Conservation (phyloP, 2,888 invertebrate genomes). For the Esperia sulphurella region DNA sequence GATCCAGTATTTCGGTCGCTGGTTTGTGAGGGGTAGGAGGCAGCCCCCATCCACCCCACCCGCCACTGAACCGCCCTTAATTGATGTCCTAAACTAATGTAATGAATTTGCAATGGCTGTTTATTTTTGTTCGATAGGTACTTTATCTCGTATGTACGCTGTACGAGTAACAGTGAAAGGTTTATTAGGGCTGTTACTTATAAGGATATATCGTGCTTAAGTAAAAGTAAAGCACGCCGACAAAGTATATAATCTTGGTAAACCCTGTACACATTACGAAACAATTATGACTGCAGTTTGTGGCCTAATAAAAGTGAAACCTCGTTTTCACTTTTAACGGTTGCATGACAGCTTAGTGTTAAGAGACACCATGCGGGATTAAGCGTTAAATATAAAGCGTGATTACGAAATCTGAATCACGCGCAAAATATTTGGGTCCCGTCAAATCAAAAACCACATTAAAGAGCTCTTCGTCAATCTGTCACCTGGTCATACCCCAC, state of each 20-base stretch:
- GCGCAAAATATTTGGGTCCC: constrained; percentile 16
- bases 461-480: too few relatives aligned
- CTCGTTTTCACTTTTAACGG: constrained; percentile 66
- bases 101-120: too few relatives aligned
- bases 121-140: too few relatives aligned
- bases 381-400: constrained; percentile 36
- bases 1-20: too few relatives aligned
- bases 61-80: too few relatives aligned
- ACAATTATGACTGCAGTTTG: background rate
- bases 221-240: background rate
- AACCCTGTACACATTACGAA: background rate
- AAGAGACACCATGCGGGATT: constrained; percentile 41
- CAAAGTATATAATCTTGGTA: background rate
- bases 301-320: constrained; percentile 29
- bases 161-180: background rate
- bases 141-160: too few relatives aligned
- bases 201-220: background rate
- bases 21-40: too few relatives aligned
- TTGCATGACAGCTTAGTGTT: constrained; percentile 60
- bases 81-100: too few relatives aligned
- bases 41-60: too few relatives aligned
- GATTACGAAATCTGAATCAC: constrained; percentile 25
- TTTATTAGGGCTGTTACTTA: background rate
- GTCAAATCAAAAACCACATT: background rate
- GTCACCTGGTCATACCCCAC: too few relatives aligned